These are phyloP conservation scores for Tangara arthus DNA, from an alignment of 2,797 vertebrate genomes.

Conservation along the genomic window DNA sequence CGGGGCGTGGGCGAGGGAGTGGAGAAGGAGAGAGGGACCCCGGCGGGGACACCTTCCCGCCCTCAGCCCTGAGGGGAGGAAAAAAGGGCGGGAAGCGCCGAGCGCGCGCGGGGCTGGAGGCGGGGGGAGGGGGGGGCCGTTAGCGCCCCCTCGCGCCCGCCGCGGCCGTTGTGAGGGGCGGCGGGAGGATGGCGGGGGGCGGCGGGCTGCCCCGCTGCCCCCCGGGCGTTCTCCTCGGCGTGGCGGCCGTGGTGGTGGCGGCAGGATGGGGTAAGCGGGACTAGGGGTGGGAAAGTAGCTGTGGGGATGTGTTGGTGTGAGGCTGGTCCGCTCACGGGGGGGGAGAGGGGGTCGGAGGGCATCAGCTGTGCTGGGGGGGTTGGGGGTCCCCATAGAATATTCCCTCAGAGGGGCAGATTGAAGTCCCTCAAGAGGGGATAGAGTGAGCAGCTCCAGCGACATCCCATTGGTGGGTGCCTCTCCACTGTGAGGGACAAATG, in stretches of 20 bases:
- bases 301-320: neutral
- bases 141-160: neutral
- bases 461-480: fast-evolving
- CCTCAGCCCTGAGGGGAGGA: neutral
- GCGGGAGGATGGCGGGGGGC: neutral
- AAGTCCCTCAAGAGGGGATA: neutral
- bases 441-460: neutral
- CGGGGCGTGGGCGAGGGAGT: neutral
- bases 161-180: neutral
- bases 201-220: neutral
- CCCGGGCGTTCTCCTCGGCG: neutral
- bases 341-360: fast-evolving
- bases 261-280: neutral
- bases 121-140: neutral
- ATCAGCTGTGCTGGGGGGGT: too few species aligned
- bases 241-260: neutral
- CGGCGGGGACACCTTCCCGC: neutral
- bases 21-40: neutral
- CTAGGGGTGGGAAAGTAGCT: neutral
- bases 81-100: neutral
- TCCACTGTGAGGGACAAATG: neutral
- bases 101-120: neutral
- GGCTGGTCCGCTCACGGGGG: fast-evolving
- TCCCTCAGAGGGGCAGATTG: neutral
- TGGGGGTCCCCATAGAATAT: fast-evolving